Evolutionary conservation across 2,888 invertebrate species (phyloP), one percentile per base, ranked within the genome.

Genomic region (Drosophila dives): DNA sequence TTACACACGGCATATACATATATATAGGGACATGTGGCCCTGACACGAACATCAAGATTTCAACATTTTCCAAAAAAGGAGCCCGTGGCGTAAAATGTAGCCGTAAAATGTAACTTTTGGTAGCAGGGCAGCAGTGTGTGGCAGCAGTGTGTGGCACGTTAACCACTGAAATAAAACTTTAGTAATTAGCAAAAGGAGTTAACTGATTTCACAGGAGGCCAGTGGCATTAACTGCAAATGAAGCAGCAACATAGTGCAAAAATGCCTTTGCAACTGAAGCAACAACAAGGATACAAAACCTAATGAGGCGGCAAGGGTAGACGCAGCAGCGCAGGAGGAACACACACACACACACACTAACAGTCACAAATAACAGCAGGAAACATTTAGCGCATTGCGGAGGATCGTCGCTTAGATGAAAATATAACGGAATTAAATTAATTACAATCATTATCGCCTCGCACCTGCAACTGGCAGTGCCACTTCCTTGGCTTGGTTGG

Each of bases 391-490:
- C 91, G 91, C 91, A 91, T 76, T 91, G 91, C 91, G 81, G 91
- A 76, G 90, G 70, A 80, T 84, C 75, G 61, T 71, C 55, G 74
- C 68, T 66, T 83, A 90, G 90, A 91, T 91, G 91, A 86, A 91
- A 91, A 90, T 91, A 91, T 91, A 91, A 92, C 85, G 87, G 80
- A 92, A 91, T 92, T 90, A 90, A 91, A 92, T 91, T 91, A 91
- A 91, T 92, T 91, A 91, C 90, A 82, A 89, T 80, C 86, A 91
- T 92, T 91, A 91, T 90, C 86, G 75, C 83, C 20, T 38, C 76
- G 71, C 81, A 86, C 81, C 69, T 68, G 88, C 90, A 89, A 83
- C 88, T 81, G 81, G 64, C 60, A 51, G 50, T n/a, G 48, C 26
- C 59, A 66, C 48, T 38, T 60, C 58, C 49, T 38, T 55, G 38